Base-by-base conservation (phyloP, 2,888 invertebrate species). In the Habroteleia sp. region DNA sequence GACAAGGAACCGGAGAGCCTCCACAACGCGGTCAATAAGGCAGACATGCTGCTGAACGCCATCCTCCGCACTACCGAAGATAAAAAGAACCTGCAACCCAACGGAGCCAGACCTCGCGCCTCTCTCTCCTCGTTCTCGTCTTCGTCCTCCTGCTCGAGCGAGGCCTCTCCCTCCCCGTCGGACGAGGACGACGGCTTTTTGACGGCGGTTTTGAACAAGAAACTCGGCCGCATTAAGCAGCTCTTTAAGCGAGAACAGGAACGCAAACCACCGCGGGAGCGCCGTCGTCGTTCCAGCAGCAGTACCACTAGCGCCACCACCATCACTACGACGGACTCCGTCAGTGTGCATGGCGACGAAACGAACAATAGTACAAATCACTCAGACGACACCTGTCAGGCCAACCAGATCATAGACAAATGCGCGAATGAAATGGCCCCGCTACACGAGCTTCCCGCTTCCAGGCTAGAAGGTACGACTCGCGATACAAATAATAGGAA, bases 11-110 rank as follows among this genome's bases (percentile, higher is more conserved):
- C 54, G 0, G 77, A 80, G 29, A 60, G 68, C 31, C 27, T 77
- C 48, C 73, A 79, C 25, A 80, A 81, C 42, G 83, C 81, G 3
- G 81, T 83, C 10, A 76, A 72, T 82, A 91, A 90, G 78, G 91
- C 91, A 8, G 91, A 91, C 79, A 85, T 91, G 50, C 79, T 91
- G 68, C 82, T 92, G 56, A 91, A 91, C 75, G 91, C 92, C 54
- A 91, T 92, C 74, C 88, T 91, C 81, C 87, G 91, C 20, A 74
- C 73, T 1, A 71, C 69, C 8, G 62, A 52, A 6, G 58, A 56
- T 6, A 52, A 54, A 31, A 60, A 60, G 16, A 13, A 7, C 2
- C 81, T 84, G 44, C 79, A 81, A 17, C 78, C 81, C 3, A 84
- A 80, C 48, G 85, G 82, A 33, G 79, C 82, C 63, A 82, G 71